Base-by-base conservation (phyloP, 2,888 invertebrate species). In the Drosophila trichaetosa region DNA sequence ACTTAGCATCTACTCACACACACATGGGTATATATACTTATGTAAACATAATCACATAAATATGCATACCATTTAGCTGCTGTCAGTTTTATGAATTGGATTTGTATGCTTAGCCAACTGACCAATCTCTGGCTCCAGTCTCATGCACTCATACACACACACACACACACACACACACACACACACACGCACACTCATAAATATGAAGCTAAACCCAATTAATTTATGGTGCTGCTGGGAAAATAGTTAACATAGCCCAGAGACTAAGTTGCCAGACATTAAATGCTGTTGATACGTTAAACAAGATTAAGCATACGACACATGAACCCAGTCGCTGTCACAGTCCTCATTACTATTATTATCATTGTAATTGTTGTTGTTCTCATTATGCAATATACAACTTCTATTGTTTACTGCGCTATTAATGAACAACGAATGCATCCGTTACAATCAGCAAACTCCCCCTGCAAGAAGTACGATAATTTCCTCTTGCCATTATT, bases 231-330 rank as follows among this genome's bases (percentile, higher is more conserved):
- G 40, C 57, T 72, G 64, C 76, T 75, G 65, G 61, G 56, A 82
- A 87, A 82, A 69, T 84, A 74, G 80, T 72, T 76, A 71, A 62
- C 59, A 68, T 67, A 56, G 61, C 36, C 66, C n/a, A 29, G 31
- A 38, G 49, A 62, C 69, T 68, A 72, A 67, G 68, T 70, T 46
- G n/a, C 48, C 21, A 33, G 36, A 49, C 69, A 71, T 57, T 74
- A 69, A 74, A 69, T 68, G 76, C 78, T 71, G 75, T 75, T 77
- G 76, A 87, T 80, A 66, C 80, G 75, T 82, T 85, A 70, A 87
- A 72, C 71, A 72, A 74, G 90, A 86, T 89, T 86, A 89, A 74
- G 74, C 61, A 87, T 86, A 85, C 88, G 85, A 76, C 69, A 63
- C 46, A 69, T 58, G 42, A 29, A 38, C 31, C 1, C 49, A 29